Base-by-base conservation (phyloP, 2,888 invertebrate species). In the Gnatocerus cornutus region DNA sequence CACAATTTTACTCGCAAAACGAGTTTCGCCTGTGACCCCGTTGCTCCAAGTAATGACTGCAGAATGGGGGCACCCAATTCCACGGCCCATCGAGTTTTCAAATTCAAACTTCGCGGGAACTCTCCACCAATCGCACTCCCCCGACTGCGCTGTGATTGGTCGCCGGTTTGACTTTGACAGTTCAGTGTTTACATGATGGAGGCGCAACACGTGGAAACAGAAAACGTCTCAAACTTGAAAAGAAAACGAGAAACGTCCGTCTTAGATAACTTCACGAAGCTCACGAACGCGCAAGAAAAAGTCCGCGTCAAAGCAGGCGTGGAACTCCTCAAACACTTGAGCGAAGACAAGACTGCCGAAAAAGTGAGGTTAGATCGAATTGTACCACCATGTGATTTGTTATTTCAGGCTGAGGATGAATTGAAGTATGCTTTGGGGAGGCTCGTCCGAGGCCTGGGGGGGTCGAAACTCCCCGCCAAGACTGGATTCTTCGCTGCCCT, bases 391-490 rank as follows among this genome's bases (percentile, higher is more conserved):
- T 29, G 27, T 5, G 37, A 45, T 39, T 53, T 65, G 75, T 43
- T 52, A 66, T 82, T 86, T 68, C 79, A 90, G 92, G 88, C 86
- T 78, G 86, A 86, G 76, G 87, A 88, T 80, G 92, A 93, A 80
- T 74, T 90, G 8, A 85, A 88, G 50, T 93, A 94, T 84, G 88
- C 89, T 0, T 79, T 94, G 33, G 90, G 88, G 72, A 87, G 94
- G 75, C 83, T 94, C 53, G 86, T 94, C 1, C 87, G 92, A 74
- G 93, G 94, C 71, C 85, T 93, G 70, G 93, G 93, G 30, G 90
- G 93, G 0, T 89, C 91, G 13, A 87, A 90, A 39, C 87, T 87
- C 14, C 86, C 87, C 14, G 87, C 91, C 29, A 88, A 91, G 74
- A 88, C 89, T 66, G 93, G 93, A 16, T 92, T 90, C 83, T 93